A percentile compares a stretch with the other conserved stretches of the same genome.
Conservation (phyloP, 2,113 vertebrate species). For the Formicarius rufipectus region DNA sequence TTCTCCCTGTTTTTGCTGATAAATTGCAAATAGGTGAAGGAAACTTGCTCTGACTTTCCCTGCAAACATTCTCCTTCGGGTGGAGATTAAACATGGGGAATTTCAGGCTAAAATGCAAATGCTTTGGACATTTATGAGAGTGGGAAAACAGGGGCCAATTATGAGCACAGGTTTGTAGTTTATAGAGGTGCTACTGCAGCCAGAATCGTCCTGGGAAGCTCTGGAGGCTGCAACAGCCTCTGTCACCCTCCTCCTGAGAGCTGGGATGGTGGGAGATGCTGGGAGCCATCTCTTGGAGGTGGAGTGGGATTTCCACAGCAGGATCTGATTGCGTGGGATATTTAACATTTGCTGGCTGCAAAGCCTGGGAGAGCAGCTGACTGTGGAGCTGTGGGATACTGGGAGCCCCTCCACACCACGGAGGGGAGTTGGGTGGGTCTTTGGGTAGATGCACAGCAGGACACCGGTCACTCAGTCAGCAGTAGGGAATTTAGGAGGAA, state of each 20-base stretch:
- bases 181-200: neutral
- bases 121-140: constrained; percentile 7
- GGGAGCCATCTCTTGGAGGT: neutral
- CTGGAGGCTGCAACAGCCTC: neutral
- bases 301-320: neutral
- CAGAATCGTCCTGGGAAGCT: neutral
- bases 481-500: neutral
- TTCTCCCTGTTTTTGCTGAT: neutral
- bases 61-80: neutral
- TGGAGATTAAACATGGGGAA: neutral
- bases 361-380: neutral
- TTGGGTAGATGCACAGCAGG: neutral
- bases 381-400: neutral
- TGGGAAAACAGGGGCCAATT: neutral
- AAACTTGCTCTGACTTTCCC: neutral
- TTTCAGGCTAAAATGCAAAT: neutral
- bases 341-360: neutral
- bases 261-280: neutral
- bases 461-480: neutral
- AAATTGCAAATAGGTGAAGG: constrained; percentile 16
- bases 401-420: neutral
- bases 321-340: neutral
- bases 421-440: neutral
- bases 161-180: neutral
- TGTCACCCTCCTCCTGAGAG: neutral